These are phyloP conservation scores for Melanostoma scalare DNA, from an alignment of 2,888 invertebrate genomes.

Conservation along the genomic window DNA sequence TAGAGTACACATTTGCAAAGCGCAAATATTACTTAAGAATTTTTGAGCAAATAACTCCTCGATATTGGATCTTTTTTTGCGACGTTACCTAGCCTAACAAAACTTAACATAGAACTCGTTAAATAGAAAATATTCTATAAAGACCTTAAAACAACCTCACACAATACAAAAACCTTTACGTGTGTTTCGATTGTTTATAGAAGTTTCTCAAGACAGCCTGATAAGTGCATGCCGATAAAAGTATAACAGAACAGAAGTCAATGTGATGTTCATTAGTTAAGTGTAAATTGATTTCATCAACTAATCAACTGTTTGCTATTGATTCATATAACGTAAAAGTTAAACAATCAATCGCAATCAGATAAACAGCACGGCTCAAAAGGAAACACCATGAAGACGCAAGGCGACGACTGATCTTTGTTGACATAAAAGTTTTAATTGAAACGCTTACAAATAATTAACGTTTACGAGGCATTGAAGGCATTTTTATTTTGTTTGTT, in stretches of 20 bases:
- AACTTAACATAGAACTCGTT: background rate
- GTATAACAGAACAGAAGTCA: conserved; percentile 65
- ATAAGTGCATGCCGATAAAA: conserved; percentile 45
- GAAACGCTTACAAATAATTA: conserved; percentile 49
- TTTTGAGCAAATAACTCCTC: conserved; percentile 42
- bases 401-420: conserved; percentile 20
- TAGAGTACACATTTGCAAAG: conserved; percentile 49
- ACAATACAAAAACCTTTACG: conserved; percentile 15
- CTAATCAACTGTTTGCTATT: conserved; percentile 39
- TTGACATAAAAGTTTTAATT: conserved; percentile 41
- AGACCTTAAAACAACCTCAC: conserved; percentile 3
- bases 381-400: background rate
- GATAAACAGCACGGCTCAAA: conserved; percentile 27
- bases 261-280: conserved; percentile 65
- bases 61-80: conserved; percentile 28
- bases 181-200: conserved; percentile 1
- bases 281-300: conserved; percentile 68
- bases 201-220: conserved; percentile 51
- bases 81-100: background rate
- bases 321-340: conserved; percentile 43
- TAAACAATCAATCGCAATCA: conserved; percentile 49
- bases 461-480: conserved; percentile 17
- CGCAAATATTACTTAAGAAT: conserved; percentile 43
- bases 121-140: conserved; percentile 1
- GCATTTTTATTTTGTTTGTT: background rate